A percentile compares a stretch with the other conserved stretches of the same genome.
These are phyloP conservation scores for Mandrillus leucophaeus DNA, from an alignment of 2,113 vertebrate genomes.

Conservation along the genomic window DNA sequence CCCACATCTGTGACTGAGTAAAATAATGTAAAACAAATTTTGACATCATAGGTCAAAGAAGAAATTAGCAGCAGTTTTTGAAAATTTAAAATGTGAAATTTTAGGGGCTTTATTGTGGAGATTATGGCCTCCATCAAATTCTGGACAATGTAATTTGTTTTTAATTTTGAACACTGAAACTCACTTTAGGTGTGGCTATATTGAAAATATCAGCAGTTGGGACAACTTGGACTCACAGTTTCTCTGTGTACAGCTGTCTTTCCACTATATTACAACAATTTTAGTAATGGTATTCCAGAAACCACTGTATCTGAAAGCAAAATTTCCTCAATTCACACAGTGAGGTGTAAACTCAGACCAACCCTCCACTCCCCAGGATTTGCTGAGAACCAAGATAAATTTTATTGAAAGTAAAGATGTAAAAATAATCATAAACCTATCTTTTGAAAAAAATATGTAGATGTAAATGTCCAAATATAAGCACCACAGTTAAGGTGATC, in stretches of 20 bases:
- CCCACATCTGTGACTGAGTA: neutral
- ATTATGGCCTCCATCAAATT: neutral
- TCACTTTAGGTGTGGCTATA: neutral
- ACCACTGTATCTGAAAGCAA: neutral
- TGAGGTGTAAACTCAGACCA: neutral
- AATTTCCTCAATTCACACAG: neutral
- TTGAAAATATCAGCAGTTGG: neutral
- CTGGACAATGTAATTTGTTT: constrained; percentile 9
- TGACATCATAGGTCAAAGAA: neutral
- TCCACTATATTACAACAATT: neutral
- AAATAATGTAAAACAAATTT: constrained; percentile 22
- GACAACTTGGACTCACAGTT: neutral
- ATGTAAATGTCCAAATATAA: neutral
- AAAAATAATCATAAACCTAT: neutral
- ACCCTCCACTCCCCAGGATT: neutral
- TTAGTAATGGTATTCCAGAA: neutral
- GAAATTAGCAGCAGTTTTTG: neutral
- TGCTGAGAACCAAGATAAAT: neutral
- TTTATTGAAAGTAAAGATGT: neutral
- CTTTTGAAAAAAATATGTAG: neutral
- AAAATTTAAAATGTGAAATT: neutral
- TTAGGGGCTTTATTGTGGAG: neutral
- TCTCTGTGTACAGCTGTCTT: neutral
- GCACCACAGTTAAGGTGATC: neutral
- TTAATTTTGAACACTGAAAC: neutral